phyloP scores from a whole-genome alignment of 2,113 vertebrate genomes.

The Channa argus region DNA sequence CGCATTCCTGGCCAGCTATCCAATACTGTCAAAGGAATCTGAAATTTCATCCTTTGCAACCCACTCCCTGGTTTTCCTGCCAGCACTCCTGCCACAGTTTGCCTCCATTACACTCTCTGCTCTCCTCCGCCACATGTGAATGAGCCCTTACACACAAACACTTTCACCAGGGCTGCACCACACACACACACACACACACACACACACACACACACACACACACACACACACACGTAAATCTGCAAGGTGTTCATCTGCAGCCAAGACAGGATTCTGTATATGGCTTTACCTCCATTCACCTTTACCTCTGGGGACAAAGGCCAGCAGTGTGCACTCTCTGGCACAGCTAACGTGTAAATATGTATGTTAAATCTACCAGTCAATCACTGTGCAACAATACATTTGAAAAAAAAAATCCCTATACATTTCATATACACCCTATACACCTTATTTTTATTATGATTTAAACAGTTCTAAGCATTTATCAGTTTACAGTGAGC shows the following conservation, averaged over 20 bases:
- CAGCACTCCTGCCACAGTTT: conserved; percentile 15
- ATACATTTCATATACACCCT: no score
- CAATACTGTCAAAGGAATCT: conserved; percentile 74
- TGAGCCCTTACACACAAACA: conserved; percentile 1
- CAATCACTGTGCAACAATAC: no score
- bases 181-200: not conserved
- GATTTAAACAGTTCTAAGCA: no score
- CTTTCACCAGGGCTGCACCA: conserved; percentile 5
- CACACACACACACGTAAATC: conserved; percentile 11
- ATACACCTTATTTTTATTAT: no score
- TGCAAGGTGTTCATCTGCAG: not conserved
- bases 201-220: not conserved
- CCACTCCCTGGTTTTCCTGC: conserved; percentile 4
- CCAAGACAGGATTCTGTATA: conserved; percentile 5
- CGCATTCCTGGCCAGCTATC: conserved; percentile 70
- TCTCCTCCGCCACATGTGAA: conserved; percentile 5
- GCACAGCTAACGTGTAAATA: not conserved
- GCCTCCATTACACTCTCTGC: conserved; percentile 40
- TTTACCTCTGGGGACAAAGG: conserved; percentile 13
- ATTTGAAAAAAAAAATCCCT: no score
- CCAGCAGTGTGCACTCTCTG: not conserved
- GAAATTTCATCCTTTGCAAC: conserved; percentile 75
- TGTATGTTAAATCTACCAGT: not conserved
- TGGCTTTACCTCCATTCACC: not conserved
- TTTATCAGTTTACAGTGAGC: no score